Evolutionary conservation across 53 echinoderm and acorn worm genomes (phyloP), one percentile per base, ranked within the genome.

Genomic region (Pentamera pediparva): DNA sequence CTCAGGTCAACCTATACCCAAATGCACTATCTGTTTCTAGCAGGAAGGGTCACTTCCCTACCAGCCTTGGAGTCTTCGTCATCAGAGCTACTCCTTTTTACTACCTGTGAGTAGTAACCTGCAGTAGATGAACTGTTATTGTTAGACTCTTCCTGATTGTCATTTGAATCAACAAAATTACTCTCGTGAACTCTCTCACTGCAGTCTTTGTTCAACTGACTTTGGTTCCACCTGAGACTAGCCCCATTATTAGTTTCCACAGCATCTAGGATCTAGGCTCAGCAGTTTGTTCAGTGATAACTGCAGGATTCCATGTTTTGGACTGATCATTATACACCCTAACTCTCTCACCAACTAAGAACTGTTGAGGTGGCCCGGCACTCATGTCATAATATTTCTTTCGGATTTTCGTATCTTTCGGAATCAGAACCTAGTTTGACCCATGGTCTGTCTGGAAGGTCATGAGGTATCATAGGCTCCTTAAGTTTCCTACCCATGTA

Each of bases 361-460:
- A 41, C 8, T 41, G 8, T 41, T 41, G 43, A 15, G 43, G 43
- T 41, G 43, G 43, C 9, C 43, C 43, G 8, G 43, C 43, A 10
- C 43, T 41, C 15, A 10, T 41, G 43, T 41, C 43, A 15, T 37
- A 37, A 32, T 62, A 35, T 35, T 36, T 8, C 36, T 34, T 62
- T 62, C 36, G 37, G 3, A 5, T 61, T 20, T 61, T 35, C 36
- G 33, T 34, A 5, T 33, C 36, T 18, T 61, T 13, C 11, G n/a
- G 49, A 70, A 27, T 70, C 48, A 17, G 70, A 28, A 32, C 32
- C 28, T 17, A 47, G 29, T 48, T 70, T 70, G 13, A 30, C 31
- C 70, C 70, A 70, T 70, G 70, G 51, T 27, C 47, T 70, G 5
- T 70, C 48, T 39, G 70, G 70, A 24, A 70, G n/a, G 25, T 29